phyloP scores from a whole-genome alignment of 2,888 invertebrate species.

The Hypercompe scribonia region DNA sequence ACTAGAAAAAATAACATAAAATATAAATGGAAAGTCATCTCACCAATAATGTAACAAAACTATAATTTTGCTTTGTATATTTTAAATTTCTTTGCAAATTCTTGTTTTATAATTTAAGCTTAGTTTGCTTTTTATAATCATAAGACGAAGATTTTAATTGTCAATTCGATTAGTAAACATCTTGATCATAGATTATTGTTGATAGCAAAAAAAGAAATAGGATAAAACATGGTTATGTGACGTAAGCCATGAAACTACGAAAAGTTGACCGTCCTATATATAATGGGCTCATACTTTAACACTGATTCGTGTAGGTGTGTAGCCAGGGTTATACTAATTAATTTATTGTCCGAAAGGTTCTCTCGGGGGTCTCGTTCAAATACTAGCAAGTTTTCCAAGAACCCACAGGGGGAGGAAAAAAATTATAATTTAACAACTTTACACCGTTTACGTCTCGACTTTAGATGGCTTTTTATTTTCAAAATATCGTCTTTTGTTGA shows the following conservation, averaged over 20 bases:
- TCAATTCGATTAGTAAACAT: too few relatives aligned
- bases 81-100: too few relatives aligned
- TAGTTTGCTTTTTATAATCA: too few relatives aligned
- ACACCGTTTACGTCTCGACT: constrained; percentile 32
- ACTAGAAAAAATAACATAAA: too few relatives aligned
- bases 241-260: constrained; percentile 1
- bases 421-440: constrained; percentile 50
- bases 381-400: constrained; percentile 38
- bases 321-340: constrained; percentile 64
- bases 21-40: too few relatives aligned
- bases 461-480: constrained; percentile 29
- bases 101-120: too few relatives aligned
- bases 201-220: not conserved
- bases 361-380: constrained; percentile 52
- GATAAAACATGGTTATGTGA: not conserved
- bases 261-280: constrained; percentile 16
- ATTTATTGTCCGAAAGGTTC: constrained; percentile 72
- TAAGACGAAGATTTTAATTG: too few relatives aligned
- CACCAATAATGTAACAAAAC: too few relatives aligned
- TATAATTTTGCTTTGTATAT: too few relatives aligned
- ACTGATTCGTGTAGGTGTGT: constrained; percentile 37
- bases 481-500: constrained; percentile 27
- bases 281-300: constrained; percentile 35
- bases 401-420: constrained; percentile 24
- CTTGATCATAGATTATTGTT: too few relatives aligned